Conservation (phyloP, 2,113 vertebrate genomes). For the Chlorocebus sabaeus region DNA sequence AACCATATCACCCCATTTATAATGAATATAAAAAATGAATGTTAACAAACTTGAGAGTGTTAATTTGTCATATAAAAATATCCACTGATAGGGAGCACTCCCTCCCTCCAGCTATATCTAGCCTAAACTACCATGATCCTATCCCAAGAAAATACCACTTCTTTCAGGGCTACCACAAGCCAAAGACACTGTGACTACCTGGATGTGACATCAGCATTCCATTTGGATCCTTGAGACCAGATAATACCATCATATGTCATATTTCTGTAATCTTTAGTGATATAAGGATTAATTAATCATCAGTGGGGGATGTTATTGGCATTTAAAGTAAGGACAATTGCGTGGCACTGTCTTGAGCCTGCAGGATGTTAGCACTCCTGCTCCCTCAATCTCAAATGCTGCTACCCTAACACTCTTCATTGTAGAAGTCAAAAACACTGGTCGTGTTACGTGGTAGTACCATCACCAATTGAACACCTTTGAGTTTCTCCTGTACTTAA, state of each 20-base stretch:
- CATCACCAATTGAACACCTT: background rate
- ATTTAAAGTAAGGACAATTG: background rate
- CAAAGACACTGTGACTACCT: background rate
- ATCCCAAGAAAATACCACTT: background rate
- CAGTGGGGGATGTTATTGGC: background rate
- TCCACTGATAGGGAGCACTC: background rate
- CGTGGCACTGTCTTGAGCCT: too few species aligned
- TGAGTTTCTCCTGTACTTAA: background rate
- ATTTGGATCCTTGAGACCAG: background rate
- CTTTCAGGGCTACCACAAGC: background rate
- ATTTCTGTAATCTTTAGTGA: background rate
- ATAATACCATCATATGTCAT: too few species aligned
- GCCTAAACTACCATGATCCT: background rate
- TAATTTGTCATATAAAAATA: background rate
- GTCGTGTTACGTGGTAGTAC: background rate
- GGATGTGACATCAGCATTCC: background rate
- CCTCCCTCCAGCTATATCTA: background rate
- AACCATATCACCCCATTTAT: too few species aligned
- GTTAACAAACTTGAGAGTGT: background rate
- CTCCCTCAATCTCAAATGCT: background rate
- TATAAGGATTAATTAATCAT: background rate
- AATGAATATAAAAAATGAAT: background rate
- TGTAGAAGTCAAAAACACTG: background rate
- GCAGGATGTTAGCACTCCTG: background rate
- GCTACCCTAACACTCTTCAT: background rate